phyloP scores from a whole-genome alignment of 2,113 vertebrate genomes.

The Tupaia chinensis region DNA sequence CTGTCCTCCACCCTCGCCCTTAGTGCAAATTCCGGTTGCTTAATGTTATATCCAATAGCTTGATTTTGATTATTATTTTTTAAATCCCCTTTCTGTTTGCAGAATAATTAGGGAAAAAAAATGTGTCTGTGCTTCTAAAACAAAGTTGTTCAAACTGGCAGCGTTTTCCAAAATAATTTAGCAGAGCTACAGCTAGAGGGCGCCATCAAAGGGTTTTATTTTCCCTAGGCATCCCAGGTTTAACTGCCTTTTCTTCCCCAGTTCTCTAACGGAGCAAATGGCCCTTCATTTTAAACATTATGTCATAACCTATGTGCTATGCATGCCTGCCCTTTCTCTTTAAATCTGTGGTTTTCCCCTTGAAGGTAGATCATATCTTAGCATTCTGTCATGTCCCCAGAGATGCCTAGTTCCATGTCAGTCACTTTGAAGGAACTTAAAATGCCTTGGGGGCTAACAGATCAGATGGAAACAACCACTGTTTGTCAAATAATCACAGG shows the following conservation, averaged over 20 bases:
- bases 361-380: background rate
- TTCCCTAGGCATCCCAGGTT: background rate
- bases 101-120: background rate
- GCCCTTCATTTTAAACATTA: background rate
- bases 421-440: background rate
- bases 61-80: conserved; percentile 5
- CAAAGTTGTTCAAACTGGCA: conserved; percentile 40
- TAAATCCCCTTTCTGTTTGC: background rate
- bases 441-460: too few relatives aligned
- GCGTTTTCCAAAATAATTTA: background rate
- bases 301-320: background rate
- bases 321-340: background rate
- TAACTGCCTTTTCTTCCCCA: background rate
- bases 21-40: background rate
- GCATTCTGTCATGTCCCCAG: background rate
- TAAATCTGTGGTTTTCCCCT: background rate
- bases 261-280: background rate
- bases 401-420: background rate
- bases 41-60: background rate
- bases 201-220: accelerated
- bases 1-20: background rate
- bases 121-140: background rate
- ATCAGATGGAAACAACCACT: background rate
- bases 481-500: too few relatives aligned
- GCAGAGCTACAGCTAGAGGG: conserved; percentile 43